phyloP scores from a whole-genome alignment of 1,140 invertebrate species.

The Homalodisca vitripennis region DNA sequence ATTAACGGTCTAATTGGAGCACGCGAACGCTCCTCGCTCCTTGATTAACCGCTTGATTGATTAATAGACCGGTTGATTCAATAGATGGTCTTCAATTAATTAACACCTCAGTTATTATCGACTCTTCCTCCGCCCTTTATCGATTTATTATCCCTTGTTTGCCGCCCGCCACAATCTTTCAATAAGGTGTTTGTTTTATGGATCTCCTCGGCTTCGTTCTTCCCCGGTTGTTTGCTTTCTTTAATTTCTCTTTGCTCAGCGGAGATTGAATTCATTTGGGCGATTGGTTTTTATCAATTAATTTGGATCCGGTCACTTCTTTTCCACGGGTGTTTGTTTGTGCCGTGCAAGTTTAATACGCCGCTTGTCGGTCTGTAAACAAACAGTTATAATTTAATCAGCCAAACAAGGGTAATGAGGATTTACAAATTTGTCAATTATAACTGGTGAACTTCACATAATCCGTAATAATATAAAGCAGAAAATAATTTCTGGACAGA shows the following conservation, averaged over 20 bases:
- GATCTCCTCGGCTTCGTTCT: neutral
- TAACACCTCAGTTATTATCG: constrained; percentile 22
- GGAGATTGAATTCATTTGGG: constrained; percentile 8
- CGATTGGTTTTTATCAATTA: constrained; percentile 22
- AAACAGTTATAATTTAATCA: too few relatives aligned
- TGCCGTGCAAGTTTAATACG: too few relatives aligned
- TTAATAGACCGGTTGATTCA: constrained; percentile 23
- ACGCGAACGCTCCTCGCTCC: neutral
- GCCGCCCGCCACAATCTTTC: neutral
- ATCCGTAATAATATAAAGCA: too few relatives aligned
- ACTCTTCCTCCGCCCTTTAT: neutral
- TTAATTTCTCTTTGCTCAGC: constrained; percentile 24
- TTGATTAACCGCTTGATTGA: constrained; percentile 14
- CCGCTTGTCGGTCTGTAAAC: too few relatives aligned
- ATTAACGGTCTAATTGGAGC: constrained; percentile 15
- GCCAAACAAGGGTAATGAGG: too few relatives aligned
- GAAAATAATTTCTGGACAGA: too few relatives aligned
- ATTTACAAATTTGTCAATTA: too few relatives aligned
- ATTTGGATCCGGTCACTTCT: too few relatives aligned
- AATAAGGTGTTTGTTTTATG: constrained; percentile 5
- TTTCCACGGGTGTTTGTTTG: too few relatives aligned
- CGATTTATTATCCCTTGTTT: constrained; percentile 21
- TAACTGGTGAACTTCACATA: too few relatives aligned
- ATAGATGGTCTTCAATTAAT: constrained; percentile 3
- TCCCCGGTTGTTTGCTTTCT: constrained; percentile 2